These are phyloP conservation scores for Avahi laniger DNA, from an alignment of 2,797 vertebrate species.

Conservation along the genomic window DNA sequence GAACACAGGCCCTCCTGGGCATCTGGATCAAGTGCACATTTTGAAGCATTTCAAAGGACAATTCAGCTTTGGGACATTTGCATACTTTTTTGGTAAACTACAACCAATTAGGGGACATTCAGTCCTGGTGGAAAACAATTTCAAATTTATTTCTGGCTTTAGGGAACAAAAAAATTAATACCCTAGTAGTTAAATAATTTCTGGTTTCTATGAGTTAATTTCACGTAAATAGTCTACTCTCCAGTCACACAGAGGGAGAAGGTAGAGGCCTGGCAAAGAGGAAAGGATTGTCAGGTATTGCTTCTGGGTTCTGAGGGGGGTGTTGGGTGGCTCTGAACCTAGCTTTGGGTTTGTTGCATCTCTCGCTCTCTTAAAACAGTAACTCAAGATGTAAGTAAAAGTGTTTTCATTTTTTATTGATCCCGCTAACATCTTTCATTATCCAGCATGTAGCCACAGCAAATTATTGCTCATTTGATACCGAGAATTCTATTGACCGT, in stretches of 20 bases:
- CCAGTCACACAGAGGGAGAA: neutral
- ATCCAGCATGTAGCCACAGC: conserved; percentile 86
- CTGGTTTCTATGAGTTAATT: conserved; percentile 44
- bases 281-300: neutral
- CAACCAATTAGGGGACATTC: conserved; percentile 68
- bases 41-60: neutral
- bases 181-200: conserved; percentile 3
- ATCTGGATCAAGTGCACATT: neutral
- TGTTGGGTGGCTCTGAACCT: conserved; percentile 65
- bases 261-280: neutral
- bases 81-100: conserved; percentile 33
- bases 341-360: conserved; percentile 79
- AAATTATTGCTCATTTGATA: conserved; percentile 88
- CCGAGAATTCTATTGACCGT: conserved; percentile 84
- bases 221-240: conserved; percentile 10
- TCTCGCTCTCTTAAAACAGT: conserved; percentile 84
- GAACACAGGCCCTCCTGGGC: neutral
- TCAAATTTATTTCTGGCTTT: conserved; percentile 25
- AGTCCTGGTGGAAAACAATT: conserved; percentile 50
- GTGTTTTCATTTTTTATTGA: conserved; percentile 89
- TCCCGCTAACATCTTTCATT: conserved; percentile 87
- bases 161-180: neutral
- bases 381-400: conserved; percentile 88
- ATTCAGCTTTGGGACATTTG: neutral
- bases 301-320: neutral